Base-by-base conservation (phyloP, 2,797 vertebrate genomes). In the Luscinia megarhynchos region DNA sequence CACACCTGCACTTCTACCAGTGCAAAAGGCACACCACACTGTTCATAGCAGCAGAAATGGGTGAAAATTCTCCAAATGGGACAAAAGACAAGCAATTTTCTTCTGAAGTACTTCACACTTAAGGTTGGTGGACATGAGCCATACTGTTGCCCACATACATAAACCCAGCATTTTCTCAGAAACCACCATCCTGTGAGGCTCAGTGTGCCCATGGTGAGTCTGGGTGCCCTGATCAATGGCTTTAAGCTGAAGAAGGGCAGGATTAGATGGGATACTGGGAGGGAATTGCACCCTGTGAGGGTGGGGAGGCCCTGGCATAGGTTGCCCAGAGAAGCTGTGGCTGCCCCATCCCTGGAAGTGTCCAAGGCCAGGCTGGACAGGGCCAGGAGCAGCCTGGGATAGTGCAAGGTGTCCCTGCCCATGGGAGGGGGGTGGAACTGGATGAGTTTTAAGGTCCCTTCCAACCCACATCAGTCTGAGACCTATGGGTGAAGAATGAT, bases 171-270 rank as follows among this genome's bases (percentile, higher is more conserved):
- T 58, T 73, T 73, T 38, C 59, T 57, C 18, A 88, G 34, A 73
- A 83, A 48, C 6, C 29, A 21, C 30, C 20, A 38, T 20, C 20
- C 34, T 14, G 0, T 0, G 0, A 83, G 68, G 23, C 21, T 29
- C 64, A 13, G 11, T 34, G 34, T 34, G 34, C 41, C 36, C 22
- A 27, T 5, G 34, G 1, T 24, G 43, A 57, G 9, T 32, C 43
- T 43, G 46, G 13, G 17, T 53, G 61, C 24, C 29, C 38, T 53
- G 26, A 40, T 18, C 46, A 67, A 40, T 13, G 40, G n/a, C 24
- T 59, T 53, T 34, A 51, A 73, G 68, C 16, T 53, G 53, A 66
- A 53, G 14, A 6, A 87, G 12, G 21, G 29, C 46, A 74, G 46
- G 5, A 12, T 22, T 40, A 22, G n/a, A 34, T 26, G 14, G 11